A percentile compares a stretch with the other conserved stretches of the same genome.
phyloP scores from a whole-genome alignment of 2,113 vertebrate species.

The Atherinomorus stipes region DNA sequence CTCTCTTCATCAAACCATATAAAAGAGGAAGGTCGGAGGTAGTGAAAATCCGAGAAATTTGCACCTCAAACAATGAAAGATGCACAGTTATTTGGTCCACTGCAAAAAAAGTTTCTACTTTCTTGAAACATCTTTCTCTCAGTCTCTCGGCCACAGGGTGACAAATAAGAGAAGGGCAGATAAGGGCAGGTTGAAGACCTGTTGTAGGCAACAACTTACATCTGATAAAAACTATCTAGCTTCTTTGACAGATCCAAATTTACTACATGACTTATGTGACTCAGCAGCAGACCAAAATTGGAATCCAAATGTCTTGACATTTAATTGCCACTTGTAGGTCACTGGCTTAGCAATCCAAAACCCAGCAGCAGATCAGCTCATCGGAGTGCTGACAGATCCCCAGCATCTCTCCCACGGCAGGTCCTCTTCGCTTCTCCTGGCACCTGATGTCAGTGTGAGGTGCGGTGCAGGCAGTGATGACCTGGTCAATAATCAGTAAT shows the following conservation, averaged over 20 bases:
- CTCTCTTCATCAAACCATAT: too few species aligned
- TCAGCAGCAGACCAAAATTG: conserved; percentile 70
- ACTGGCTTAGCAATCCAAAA: conserved; percentile 70
- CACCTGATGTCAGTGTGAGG: conserved; percentile 68
- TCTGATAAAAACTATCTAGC: conserved; percentile 56
- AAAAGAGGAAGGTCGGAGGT: neutral
- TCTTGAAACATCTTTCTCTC: conserved; percentile 12
- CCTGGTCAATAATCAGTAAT: conserved; percentile 79
- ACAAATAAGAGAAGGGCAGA: conserved; percentile 47
- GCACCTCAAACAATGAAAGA: neutral
- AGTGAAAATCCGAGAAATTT: neutral
- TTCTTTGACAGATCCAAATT: conserved; percentile 69
- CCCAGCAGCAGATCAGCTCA: conserved; percentile 73
- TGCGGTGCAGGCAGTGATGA: conserved; percentile 68
- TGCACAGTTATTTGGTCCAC: neutral
- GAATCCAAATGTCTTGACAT: conserved; percentile 83
- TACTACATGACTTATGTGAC: conserved; percentile 71
- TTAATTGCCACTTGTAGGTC: conserved; percentile 81
- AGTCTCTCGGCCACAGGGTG: conserved; percentile 25
- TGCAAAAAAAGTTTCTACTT: conserved; percentile 13
- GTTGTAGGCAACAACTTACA: conserved; percentile 47
- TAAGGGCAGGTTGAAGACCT: conserved; percentile 37
- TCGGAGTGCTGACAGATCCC: conserved; percentile 70
- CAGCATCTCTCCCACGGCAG: conserved; percentile 39
- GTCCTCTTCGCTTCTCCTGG: conserved; percentile 33